Evolutionary conservation across 1,140 invertebrate species (phyloP).

Genomic region (Lanistes nyassanus): DNA sequence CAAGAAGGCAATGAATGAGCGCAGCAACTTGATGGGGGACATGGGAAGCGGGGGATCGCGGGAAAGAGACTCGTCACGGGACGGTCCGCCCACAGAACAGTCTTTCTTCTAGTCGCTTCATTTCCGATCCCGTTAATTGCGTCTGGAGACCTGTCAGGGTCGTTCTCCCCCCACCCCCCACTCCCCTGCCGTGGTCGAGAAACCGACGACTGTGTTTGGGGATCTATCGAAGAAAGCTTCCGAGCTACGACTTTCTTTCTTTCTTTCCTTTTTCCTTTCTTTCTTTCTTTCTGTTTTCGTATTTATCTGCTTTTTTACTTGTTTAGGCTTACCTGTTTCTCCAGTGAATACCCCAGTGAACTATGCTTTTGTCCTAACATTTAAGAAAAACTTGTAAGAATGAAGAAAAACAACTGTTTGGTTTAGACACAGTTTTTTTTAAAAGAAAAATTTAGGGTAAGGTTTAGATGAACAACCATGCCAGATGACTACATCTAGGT

Average conservation of each 20-base stretch:
- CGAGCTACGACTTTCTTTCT: neutral
- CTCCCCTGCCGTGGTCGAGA: neutral
- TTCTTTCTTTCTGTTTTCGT: neutral
- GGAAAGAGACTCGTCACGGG: neutral
- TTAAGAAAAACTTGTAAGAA: neutral
- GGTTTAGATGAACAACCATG: too few relatives aligned
- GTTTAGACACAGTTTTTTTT: neutral
- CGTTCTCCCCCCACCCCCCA: too few relatives aligned
- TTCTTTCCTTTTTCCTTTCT: neutral
- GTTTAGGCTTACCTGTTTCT: neutral
- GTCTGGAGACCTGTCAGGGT: neutral
- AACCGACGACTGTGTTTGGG: neutral
- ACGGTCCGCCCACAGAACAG: neutral
- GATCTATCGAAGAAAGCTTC: neutral
- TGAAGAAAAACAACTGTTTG: neutral
- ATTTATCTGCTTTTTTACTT: neutral
- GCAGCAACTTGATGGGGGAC: neutral
- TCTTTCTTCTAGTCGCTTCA: neutral
- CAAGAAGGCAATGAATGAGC: neutral
- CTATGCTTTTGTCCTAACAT: neutral
- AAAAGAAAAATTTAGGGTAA: too few relatives aligned
- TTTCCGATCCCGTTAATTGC: slow-evolving; percentile 1
- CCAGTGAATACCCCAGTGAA: neutral
- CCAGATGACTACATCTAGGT: too few relatives aligned
- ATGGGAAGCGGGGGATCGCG: neutral